phyloP scores from a whole-genome alignment of 2,888 invertebrate genomes.

The Cactoblastis cactorum region DNA sequence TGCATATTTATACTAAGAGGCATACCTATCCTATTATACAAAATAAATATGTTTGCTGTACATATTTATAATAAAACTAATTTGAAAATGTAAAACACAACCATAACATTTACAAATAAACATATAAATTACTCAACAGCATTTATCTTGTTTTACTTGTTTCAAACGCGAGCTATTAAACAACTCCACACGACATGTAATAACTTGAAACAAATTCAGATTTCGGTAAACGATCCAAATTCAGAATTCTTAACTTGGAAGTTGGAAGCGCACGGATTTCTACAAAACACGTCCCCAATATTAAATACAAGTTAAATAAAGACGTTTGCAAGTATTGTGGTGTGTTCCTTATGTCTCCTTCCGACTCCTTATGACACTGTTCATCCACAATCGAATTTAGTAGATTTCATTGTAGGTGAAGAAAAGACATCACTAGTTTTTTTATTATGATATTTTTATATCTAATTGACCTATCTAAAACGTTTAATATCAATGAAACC shows the following conservation, averaged over 20 bases:
- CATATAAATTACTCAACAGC: background rate
- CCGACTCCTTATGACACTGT: no score
- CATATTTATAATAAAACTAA: no score
- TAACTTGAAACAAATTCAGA: constrained; percentile 30
- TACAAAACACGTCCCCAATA: constrained; percentile 64
- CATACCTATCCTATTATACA: no score
- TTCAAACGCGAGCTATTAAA: constrained; percentile 29
- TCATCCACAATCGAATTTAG: no score
- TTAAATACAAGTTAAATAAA: constrained; percentile 73
- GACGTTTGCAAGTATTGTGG: constrained; percentile 60
- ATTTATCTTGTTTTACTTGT: background rate
- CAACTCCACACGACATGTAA: constrained; percentile 25
- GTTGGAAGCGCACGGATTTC: constrained; percentile 50
- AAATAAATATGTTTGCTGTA: no score
- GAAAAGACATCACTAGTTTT: no score
- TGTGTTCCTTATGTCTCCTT: background rate
- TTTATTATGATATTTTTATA: no score
- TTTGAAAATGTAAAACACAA: background rate
- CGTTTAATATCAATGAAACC: no score
- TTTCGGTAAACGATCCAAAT: constrained; percentile 54
- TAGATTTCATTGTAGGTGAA: no score
- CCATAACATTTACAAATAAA: background rate
- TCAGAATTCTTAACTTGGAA: constrained; percentile 58
- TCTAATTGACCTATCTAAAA: no score
- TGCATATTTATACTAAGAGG: no score